phyloP scores from a whole-genome alignment of 2,797 vertebrate genomes.

The Sebastes paucispinis region DNA sequence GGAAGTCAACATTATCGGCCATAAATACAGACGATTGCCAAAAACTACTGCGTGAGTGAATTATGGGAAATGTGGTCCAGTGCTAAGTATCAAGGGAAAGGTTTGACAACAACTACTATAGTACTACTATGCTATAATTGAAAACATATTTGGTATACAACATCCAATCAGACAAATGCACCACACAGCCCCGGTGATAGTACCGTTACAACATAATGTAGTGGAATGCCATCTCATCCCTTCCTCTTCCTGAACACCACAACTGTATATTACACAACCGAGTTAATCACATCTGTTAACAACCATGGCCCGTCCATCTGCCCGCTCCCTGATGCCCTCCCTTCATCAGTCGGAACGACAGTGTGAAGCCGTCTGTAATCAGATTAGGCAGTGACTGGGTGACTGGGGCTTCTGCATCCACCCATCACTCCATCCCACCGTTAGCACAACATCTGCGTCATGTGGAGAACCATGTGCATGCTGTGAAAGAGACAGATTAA shows the following conservation, averaged over 20 bases:
- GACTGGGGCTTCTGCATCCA: conserved; percentile 59
- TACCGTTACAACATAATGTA: background rate
- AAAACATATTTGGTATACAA: background rate
- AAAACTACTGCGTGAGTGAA: background rate
- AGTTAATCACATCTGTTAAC: conserved; percentile 69
- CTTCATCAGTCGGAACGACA: conserved; percentile 44
- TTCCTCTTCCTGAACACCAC: conserved; percentile 32
- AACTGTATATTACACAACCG: conserved; percentile 67
- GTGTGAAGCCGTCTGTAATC: conserved; percentile 71
- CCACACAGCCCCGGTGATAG: background rate
- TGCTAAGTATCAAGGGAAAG: background rate
- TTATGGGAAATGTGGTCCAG: background rate
- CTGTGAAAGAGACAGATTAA: conserved; percentile 58
- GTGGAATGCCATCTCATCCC: conserved; percentile 1
- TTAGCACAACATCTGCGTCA: conserved; percentile 67
- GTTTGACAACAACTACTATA: background rate
- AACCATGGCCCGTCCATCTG: conserved; percentile 62
- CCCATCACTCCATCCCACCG: conserved; percentile 60
- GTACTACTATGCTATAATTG: background rate
- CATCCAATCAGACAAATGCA: background rate
- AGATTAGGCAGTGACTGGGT: conserved; percentile 73
- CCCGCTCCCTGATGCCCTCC: conserved; percentile 42
- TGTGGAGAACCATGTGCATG: conserved; percentile 69
- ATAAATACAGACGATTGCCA: background rate
- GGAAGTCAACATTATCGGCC: too few relatives aligned